Evolutionary conservation across 1,140 invertebrate species (phyloP), one percentile per base, ranked within the genome.

Genomic region (Drosophila punjabiensis): DNA sequence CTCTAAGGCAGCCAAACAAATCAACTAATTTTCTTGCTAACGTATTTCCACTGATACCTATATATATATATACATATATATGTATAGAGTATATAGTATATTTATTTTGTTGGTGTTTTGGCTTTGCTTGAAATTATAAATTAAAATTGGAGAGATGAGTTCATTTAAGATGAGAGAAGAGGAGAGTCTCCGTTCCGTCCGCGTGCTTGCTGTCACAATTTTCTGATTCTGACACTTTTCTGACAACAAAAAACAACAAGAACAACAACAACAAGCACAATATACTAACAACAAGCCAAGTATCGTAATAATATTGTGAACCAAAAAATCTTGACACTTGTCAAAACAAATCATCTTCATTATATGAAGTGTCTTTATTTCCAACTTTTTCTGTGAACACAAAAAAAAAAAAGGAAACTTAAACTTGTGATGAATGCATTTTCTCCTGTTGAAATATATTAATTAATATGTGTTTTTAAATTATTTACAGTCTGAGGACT

Each of bases 161-260:
- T 71, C 64, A 56, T 45, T 68, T 68, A 47, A 55, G 63, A 62
- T 50, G 41, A 39, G 76, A 39, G 33, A 16, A 37, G n/a, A n/a
- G 18, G n/a, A 28, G 13, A 14, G 11, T 5, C 18, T 56, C 18
- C 20, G 33, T 35, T 18, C 32, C 53, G 50, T 67, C 82, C 79
- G 82, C 82, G 82, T 86, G 82, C 82, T 85, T 52, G 68, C 75
- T 86, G 82, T 87, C 80, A 83, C 33, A 69, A 68, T 86, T 82
- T 39, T 50, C 53, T 48, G 67, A 67, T 74, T 64, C 55, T 67
- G 80, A 82, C 80, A 82, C 61, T 82, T 59, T 73, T 76, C 50
- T 81, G 62, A 64, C 67, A 82, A 69, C 24, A 61, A 48, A 48
- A 41, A 68, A 60, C 11, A 59, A 18, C 16, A 45, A 30, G n/a